Conservation (phyloP, 2,888 invertebrate genomes). For the Drosophila nigricruria region DNA sequence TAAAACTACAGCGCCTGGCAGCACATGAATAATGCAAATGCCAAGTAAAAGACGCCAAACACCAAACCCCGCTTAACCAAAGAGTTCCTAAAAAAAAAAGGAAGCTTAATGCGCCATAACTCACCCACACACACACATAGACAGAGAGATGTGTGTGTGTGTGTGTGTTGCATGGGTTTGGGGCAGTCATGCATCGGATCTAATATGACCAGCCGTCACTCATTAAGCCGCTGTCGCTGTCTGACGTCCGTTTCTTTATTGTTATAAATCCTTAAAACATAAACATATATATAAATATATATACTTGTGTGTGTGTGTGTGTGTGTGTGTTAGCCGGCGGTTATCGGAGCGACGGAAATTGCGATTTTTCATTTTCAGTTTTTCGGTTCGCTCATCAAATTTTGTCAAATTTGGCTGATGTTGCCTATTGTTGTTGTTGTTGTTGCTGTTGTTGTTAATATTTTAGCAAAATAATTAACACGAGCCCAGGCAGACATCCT, state of each 20-base stretch:
- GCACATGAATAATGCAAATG: constrained; percentile 76
- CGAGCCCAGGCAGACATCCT: constrained; percentile 41
- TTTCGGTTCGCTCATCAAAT: constrained; percentile 69
- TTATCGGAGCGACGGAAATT: constrained; percentile 73
- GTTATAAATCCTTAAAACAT: constrained; percentile 45
- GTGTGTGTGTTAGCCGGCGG: constrained; percentile 64
- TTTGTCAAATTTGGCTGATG: constrained; percentile 70
- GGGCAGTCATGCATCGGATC: constrained; percentile 56
- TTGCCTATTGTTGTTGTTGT: constrained; percentile 44
- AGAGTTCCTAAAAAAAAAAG: constrained; percentile 10
- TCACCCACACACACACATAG: constrained; percentile 43
- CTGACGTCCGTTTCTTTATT: constrained; percentile 58
- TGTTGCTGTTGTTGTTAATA: constrained; percentile 52
- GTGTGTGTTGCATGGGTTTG: not conserved
- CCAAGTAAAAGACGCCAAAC: constrained; percentile 45
- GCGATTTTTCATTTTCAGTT: constrained; percentile 77
- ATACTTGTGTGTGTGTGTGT: constrained; percentile 27
- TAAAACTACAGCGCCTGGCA: constrained; percentile 67
- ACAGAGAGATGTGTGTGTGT: constrained; percentile 13
- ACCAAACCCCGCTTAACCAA: constrained; percentile 13
- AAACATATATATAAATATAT: constrained; percentile 7
- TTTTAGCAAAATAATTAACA: constrained; percentile 78
- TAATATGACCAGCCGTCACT: constrained; percentile 79
- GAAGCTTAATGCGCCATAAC: constrained; percentile 71
- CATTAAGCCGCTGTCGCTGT: constrained; percentile 65